A percentile compares a stretch with the other conserved stretches of the same genome.
These are phyloP conservation scores for Amphipyra berbera DNA, from an alignment of 2,888 invertebrate species.

Conservation along the genomic window DNA sequence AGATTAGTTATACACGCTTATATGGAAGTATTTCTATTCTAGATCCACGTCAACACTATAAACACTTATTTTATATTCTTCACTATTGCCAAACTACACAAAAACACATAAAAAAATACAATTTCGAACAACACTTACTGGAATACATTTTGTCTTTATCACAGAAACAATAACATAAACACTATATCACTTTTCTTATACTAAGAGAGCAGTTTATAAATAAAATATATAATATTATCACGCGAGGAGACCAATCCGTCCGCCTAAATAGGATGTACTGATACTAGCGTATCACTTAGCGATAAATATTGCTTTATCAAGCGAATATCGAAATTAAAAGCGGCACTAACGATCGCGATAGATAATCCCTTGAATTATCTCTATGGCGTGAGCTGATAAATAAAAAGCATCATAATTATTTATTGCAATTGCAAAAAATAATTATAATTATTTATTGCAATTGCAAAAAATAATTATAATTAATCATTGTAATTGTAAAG, in stretches of 20 bases:
- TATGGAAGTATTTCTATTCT: too few species aligned
- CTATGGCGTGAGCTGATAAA: slow-evolving; percentile 4
- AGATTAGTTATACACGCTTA: too few species aligned
- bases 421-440: not conserved
- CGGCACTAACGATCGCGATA: slow-evolving; percentile 38
- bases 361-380: slow-evolving; percentile 44
- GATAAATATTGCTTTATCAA: slow-evolving; percentile 54
- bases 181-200: slow-evolving; percentile 9
- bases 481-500: too few species aligned
- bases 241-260: slow-evolving; percentile 21
- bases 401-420: not conserved
- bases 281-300: slow-evolving; percentile 29
- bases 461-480: too few species aligned
- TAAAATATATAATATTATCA: slow-evolving; percentile 19
- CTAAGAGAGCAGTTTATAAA: not conserved
- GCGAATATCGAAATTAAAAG: slow-evolving; percentile 48
- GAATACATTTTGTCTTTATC: slow-evolving; percentile 61
- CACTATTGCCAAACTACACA: too few species aligned
- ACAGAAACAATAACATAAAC: slow-evolving; percentile 11
- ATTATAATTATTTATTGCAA: too few species aligned
- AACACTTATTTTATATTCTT: too few species aligned
- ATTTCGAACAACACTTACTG: slow-evolving; percentile 59
- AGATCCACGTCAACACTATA: too few species aligned
- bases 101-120: not conserved
- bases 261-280: slow-evolving; percentile 38